These are phyloP conservation scores for Philhelius pedissequus DNA, from an alignment of 2,888 invertebrate genomes.

Conservation along the genomic window DNA sequence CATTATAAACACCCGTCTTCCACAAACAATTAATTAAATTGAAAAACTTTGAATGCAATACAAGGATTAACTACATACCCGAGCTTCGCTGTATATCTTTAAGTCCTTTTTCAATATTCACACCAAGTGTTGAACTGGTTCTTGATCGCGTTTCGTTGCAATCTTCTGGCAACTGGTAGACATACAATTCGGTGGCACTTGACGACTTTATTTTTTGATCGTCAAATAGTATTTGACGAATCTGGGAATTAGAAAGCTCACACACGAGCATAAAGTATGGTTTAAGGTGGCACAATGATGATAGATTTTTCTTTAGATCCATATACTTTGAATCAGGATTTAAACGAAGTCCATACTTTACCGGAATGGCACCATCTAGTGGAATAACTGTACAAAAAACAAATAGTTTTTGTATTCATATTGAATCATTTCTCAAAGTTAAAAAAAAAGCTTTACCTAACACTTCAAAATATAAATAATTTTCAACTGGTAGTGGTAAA, in stretches of 20 bases:
- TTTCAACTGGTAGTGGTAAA: constrained; percentile 94
- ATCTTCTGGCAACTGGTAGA: constrained; percentile 84
- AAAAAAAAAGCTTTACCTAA: constrained; percentile 81
- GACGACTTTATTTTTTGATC: constrained; percentile 80
- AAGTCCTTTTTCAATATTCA: constrained; percentile 78
- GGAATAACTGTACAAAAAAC: constrained; percentile 83
- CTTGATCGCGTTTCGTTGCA: constrained; percentile 74
- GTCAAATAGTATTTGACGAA: constrained; percentile 82
- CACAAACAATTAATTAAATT: constrained; percentile 9
- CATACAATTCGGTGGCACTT: constrained; percentile 82
- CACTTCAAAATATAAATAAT: constrained; percentile 87
- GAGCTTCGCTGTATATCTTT: constrained; percentile 79
- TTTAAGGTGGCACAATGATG: constrained; percentile 82
- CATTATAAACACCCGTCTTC: constrained; percentile 62
- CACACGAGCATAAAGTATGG: constrained; percentile 84
- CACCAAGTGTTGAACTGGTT: constrained; percentile 75
- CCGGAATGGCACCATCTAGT: constrained; percentile 90
- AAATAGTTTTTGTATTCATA: background rate
- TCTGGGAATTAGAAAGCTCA: constrained; percentile 85
- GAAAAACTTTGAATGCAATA: background rate
- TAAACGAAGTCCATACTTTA: constrained; percentile 90
- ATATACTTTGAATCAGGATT: constrained; percentile 90
- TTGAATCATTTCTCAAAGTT: background rate
- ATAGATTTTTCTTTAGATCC: constrained; percentile 87
- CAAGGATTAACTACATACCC: constrained; percentile 72